Base-by-base conservation (phyloP, 30 jellyfish, hydroid and myxozoan genomes). In the Hydractinia echinata region DNA sequence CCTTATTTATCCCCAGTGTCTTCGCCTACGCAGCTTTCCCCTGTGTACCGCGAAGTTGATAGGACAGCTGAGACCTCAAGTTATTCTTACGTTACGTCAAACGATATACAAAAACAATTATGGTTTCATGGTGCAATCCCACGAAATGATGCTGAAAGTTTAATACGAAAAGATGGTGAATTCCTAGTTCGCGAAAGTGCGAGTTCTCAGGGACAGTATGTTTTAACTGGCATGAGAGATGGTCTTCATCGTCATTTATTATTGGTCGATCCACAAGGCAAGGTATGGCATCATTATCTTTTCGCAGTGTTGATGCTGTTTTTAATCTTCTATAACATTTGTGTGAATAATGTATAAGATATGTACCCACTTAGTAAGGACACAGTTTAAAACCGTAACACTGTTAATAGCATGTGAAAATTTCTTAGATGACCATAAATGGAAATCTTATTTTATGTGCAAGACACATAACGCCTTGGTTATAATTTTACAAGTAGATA, bases 101-200 rank as follows among this genome's bases (percentile, higher is more conserved):
- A 30, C 44, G 44, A 30, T 30, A 0, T 64, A 13, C 18, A n/a
- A 64, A 55, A 49, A 10, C 68, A 74, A 0, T 66, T 84, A 10
- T 92, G 98, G 98, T 92, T 82, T 62, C 98, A 92, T 79, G 98
- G 98, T 58, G 54, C 48, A 9, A 74, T 92, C n/a, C 78, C 86
- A 15, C 79, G 98, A 52, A 81, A 92, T 53, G 87, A 78, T 6
- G 98, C 96, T 39, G 96, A 87, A 56, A 76, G 82, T 18, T 67
- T 83, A 48, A 51, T 83, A 54, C 18, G 72, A 54, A 73, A 53
- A 18, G 84, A 83, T 56, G 91, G 91, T 11, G 88, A 83, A 4
- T 83, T 83, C 61, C 88, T 83, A 14, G 81, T 83, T 10, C 69
- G 91, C 9, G 79, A 83, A 74, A 83, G 91, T 82, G 18, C 89